Conservation (phyloP, 1,140 invertebrate species). For the Scylla paramamosain region DNA sequence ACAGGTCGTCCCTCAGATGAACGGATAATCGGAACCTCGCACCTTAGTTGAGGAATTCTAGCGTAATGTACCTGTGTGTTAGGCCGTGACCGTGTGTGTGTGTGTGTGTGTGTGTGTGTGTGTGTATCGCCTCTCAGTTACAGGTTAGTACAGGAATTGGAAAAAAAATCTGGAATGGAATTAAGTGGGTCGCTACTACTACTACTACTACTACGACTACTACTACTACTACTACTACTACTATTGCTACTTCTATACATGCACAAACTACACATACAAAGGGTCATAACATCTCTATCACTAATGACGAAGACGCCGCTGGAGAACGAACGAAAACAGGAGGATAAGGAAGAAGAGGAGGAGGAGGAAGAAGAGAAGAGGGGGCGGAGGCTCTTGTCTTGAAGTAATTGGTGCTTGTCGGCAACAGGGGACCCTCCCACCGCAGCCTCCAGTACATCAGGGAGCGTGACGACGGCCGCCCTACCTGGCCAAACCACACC, state of each 20-base stretch:
- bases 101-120: slow-evolving; percentile 39
- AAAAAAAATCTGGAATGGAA: not conserved
- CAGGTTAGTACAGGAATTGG: not conserved
- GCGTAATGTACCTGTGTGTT: slow-evolving; percentile 26
- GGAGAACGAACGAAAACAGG: not conserved
- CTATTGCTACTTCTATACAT: too few relatives aligned
- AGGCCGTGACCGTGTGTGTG: slow-evolving; percentile 1
- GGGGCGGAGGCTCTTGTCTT: slow-evolving; percentile 9
- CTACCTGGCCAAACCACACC: slow-evolving; percentile 9
- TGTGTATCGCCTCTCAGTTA: not conserved
- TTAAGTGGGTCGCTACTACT: not conserved
- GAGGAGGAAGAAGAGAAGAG: slow-evolving; percentile 19
- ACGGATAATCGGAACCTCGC: not conserved
- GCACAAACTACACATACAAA: too few relatives aligned
- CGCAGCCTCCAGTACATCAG: not conserved
- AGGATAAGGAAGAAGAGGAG: not conserved
- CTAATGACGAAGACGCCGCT: not conserved
- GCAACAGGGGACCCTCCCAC: not conserved
- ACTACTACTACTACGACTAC: too few relatives aligned
- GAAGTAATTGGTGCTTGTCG: slow-evolving; percentile 32
- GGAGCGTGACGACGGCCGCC: slow-evolving; percentile 31
- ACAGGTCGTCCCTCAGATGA: not conserved
- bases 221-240: too few relatives aligned
- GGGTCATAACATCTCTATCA: not conserved
- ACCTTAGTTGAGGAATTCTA: not conserved